These are phyloP conservation scores for Nemopilema nomurai DNA, from an alignment of 30 jellyfish, hydroid and myxozoan genomes.

Conservation along the genomic window DNA sequence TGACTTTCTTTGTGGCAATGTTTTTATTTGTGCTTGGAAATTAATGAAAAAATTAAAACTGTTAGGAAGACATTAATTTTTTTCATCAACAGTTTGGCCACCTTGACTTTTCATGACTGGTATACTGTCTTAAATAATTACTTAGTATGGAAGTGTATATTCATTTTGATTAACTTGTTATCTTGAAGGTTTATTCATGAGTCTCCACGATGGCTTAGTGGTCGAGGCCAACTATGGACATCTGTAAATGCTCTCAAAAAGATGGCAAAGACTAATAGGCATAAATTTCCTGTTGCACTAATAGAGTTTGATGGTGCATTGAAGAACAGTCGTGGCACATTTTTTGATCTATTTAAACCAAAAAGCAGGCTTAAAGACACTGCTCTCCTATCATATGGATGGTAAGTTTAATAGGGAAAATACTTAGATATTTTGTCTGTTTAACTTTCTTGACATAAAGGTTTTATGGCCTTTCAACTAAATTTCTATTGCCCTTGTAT, in stretches of 20 bases:
- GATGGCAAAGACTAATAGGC: constrained; percentile 52
- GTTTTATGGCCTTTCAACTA: no score
- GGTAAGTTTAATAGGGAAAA: constrained; percentile 15
- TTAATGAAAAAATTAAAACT: no score
- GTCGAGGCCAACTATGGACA: constrained; percentile 39
- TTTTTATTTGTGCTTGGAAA: no score
- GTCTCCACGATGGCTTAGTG: constrained; percentile 76
- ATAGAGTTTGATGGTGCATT: constrained; percentile 1
- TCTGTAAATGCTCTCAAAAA: constrained; percentile 42
- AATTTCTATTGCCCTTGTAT: no score
- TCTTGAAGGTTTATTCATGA: constrained; percentile 59
- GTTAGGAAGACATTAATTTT: no score
- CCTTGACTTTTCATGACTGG: no score
- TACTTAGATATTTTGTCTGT: background rate
- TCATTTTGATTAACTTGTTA: no score
- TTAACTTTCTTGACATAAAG: background rate
- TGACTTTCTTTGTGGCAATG: no score
- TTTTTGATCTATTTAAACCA: constrained; percentile 32
- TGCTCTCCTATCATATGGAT: constrained; percentile 24
- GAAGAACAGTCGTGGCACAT: constrained; percentile 29
- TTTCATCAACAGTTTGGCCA: no score
- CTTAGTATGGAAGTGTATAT: no score
- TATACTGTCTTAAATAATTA: no score
- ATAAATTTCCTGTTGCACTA: background rate
- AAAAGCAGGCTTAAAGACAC: constrained; percentile 20